Evolutionary conservation across 2,888 invertebrate species (phyloP).

Genomic region (Tortricodes alternella): DNA sequence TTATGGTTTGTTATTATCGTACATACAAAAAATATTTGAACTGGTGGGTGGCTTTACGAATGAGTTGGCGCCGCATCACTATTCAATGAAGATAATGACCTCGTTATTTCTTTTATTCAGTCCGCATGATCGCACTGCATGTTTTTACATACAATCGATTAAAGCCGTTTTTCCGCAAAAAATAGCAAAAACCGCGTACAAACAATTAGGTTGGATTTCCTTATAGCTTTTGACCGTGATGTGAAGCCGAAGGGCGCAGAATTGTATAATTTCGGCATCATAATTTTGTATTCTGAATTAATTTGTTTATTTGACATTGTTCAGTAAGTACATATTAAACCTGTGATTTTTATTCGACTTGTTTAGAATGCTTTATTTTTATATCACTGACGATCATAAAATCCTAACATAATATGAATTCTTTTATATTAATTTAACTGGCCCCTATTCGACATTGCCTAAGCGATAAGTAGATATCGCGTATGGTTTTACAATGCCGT

Average conservation of each 20-base stretch:
- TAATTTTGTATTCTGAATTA: too few relatives aligned
- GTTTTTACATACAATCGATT: constrained; percentile 42
- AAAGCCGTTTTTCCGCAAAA: constrained; percentile 37
- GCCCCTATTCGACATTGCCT: too few relatives aligned
- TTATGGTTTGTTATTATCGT: constrained; percentile 47
- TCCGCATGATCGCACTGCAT: constrained; percentile 32
- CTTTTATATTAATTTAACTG: too few relatives aligned
- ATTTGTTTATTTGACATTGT: too few relatives aligned
- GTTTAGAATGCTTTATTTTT: too few relatives aligned
- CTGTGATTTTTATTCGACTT: too few relatives aligned
- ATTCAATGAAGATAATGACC: constrained; percentile 47
- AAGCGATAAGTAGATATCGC: too few relatives aligned
- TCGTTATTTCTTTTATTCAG: constrained; percentile 53
- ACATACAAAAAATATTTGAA: constrained; percentile 37
- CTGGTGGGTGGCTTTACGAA: constrained; percentile 34
- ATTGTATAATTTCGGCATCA: too few relatives aligned
- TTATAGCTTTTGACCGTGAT: constrained; percentile 47
- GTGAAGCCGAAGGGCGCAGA: constrained; percentile 40
- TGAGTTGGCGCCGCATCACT: constrained; percentile 38
- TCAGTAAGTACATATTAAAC: too few relatives aligned
- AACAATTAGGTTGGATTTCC: constrained; percentile 49
- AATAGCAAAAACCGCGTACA: constrained; percentile 35
- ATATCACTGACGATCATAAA: too few relatives aligned
- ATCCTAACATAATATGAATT: too few relatives aligned
- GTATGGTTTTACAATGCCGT: too few relatives aligned